These are phyloP conservation scores for Python bivittatus DNA, from an alignment of 2,113 vertebrate species.

Conservation along the genomic window DNA sequence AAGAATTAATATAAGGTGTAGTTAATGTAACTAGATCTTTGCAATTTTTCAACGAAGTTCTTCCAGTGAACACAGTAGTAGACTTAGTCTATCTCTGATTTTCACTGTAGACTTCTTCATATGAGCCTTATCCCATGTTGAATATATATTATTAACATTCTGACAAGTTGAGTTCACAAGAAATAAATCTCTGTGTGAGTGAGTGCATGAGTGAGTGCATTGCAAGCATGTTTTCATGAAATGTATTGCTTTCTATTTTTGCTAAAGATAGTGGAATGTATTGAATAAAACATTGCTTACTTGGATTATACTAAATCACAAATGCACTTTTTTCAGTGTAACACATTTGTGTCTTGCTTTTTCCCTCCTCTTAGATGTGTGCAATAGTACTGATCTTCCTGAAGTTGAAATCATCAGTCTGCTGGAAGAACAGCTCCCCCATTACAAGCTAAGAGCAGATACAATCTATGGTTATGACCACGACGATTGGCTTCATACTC, in stretches of 20 bases:
- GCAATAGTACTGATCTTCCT: slow-evolving; percentile 95
- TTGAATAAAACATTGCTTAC: not conserved
- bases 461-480: slow-evolving; percentile 97
- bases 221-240: not conserved
- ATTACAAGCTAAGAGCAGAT: slow-evolving; percentile 96
- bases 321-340: not conserved
- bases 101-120: slow-evolving; percentile 3
- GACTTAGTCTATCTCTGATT: slow-evolving; percentile 9
- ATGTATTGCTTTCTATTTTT: not conserved
- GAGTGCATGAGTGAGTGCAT: not conserved
- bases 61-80: not conserved
- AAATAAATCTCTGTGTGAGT: not conserved
- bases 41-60: slow-evolving; percentile 5
- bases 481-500: slow-evolving; percentile 98
- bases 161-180: not conserved
- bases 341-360: not conserved
- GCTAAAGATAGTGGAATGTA: not conserved
- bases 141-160: not conserved
- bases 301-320: not conserved
- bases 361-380: slow-evolving; percentile 85
- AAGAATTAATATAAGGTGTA: not conserved
- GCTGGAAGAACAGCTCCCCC: slow-evolving; percentile 95
- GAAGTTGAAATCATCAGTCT: slow-evolving; percentile 99
- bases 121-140: not conserved
- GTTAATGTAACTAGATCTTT: not conserved